phyloP scores from a whole-genome alignment of 2,113 vertebrate genomes.

The Pithys albifrons region DNA sequence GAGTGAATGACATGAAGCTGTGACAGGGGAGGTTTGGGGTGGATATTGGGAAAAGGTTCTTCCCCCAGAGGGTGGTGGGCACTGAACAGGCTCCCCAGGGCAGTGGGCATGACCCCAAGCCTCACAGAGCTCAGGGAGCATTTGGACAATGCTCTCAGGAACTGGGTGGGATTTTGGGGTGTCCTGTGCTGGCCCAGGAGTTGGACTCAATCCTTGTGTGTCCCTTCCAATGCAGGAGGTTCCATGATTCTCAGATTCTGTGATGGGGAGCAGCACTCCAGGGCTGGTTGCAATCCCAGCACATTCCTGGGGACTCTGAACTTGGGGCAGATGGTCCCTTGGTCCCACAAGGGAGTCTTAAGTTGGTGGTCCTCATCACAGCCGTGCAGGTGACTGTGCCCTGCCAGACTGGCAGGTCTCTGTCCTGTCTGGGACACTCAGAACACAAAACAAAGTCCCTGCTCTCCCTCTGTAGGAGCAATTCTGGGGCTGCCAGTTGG shows the following conservation, averaged over 20 bases:
- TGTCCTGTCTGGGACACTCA: background rate
- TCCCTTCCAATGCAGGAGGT: background rate
- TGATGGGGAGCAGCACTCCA: background rate
- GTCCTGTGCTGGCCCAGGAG: background rate
- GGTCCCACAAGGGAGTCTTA: background rate
- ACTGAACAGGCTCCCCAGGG: background rate
- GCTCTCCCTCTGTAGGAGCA: background rate
- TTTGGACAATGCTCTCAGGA: fast-evolving
- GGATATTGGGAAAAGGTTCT: background rate
- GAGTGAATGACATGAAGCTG: background rate
- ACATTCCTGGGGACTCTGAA: background rate
- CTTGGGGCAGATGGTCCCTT: background rate
- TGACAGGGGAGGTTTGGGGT: background rate
- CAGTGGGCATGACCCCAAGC: fast-evolving
- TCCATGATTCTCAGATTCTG: background rate
- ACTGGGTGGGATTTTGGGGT: background rate
- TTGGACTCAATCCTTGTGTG: fast-evolving
- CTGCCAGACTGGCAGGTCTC: background rate
- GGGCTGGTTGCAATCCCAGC: background rate
- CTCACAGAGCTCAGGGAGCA: background rate
- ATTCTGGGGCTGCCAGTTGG: background rate
- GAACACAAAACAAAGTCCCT: background rate
- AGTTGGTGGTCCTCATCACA: background rate
- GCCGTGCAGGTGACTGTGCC: background rate
- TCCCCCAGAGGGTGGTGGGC: background rate